A percentile compares a stretch with the other conserved stretches of the same genome.
Evolutionary conservation across 2,888 invertebrate species (phyloP).

Genomic region (Tinea pellionella): DNA sequence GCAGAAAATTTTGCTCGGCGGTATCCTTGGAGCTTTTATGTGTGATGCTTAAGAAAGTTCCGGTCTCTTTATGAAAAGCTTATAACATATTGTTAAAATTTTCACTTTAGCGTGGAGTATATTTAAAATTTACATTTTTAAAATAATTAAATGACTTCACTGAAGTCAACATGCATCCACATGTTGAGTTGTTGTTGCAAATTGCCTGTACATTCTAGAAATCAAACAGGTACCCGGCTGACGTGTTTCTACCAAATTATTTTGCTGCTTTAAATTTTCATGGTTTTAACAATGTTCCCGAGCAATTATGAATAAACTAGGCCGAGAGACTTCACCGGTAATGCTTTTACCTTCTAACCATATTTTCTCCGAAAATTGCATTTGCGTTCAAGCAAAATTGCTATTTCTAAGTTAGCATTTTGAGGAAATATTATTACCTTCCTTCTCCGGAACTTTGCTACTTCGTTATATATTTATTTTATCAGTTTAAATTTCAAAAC

Average conservation of each 20-base stretch:
- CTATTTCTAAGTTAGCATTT: background rate
- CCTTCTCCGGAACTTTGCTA: no score
- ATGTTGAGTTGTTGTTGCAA: no score
- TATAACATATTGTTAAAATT: no score
- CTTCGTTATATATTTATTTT: no score
- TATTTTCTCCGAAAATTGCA: background rate
- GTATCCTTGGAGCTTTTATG: background rate
- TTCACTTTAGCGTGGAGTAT: no score
- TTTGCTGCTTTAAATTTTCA: background rate
- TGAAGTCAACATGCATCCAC: no score
- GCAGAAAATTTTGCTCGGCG: background rate
- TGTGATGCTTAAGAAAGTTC: background rate
- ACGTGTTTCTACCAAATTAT: background rate
- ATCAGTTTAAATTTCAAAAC: no score
- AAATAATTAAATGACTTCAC: no score
- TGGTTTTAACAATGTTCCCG: no score
- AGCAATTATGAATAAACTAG: background rate
- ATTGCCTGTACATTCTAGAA: background rate
- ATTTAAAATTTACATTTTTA: no score
- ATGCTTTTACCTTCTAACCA: background rate
- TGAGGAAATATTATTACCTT: no score
- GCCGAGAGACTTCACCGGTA: background rate
- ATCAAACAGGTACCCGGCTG: background rate
- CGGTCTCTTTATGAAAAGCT: background rate
- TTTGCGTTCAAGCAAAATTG: background rate